phyloP scores from a whole-genome alignment of 1,140 invertebrate species.

The Araneus ventricosus region DNA sequence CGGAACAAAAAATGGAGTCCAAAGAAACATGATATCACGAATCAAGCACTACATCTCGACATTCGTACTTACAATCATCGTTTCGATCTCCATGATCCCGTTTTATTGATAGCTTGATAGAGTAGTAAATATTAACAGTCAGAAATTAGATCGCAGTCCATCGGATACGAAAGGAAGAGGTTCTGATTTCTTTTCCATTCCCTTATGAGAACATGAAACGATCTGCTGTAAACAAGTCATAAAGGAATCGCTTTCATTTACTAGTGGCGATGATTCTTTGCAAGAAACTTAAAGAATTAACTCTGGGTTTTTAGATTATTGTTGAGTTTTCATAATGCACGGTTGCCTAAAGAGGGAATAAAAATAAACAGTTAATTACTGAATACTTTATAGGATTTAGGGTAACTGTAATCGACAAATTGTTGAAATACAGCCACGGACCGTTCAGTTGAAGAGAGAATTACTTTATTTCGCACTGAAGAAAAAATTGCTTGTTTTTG shows the following conservation, averaged over 20 bases:
- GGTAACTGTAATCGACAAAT: too few species aligned
- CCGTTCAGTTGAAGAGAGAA: too few species aligned
- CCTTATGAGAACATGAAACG: not conserved
- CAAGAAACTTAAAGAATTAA: not conserved
- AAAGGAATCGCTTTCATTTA: conserved; percentile 1
- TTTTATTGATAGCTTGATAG: conserved; percentile 1
- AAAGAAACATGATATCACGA: not conserved
- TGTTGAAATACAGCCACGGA: too few species aligned
- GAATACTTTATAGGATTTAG: too few species aligned
- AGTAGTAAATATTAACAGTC: not conserved
- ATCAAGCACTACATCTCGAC: not conserved
- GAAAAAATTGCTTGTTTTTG: too few species aligned
- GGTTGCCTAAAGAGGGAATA: too few species aligned
- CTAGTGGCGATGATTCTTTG: not conserved
- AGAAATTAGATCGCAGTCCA: conserved; percentile 35
- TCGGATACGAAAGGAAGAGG: not conserved
- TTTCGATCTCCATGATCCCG: not conserved
- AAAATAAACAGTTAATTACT: too few species aligned
- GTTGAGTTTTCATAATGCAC: too few species aligned
- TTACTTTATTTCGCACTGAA: too few species aligned
- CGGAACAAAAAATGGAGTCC: not conserved
- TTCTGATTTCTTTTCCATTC: not conserved
- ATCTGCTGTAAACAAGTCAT: conserved; percentile 28
- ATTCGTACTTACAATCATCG: not conserved
- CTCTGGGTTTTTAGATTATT: not conserved